Percentiles rank a stretch among this genome's conserved stretches.
Conservation (phyloP, 2,113 vertebrate genomes). For the Mobula hypostoma region DNA sequence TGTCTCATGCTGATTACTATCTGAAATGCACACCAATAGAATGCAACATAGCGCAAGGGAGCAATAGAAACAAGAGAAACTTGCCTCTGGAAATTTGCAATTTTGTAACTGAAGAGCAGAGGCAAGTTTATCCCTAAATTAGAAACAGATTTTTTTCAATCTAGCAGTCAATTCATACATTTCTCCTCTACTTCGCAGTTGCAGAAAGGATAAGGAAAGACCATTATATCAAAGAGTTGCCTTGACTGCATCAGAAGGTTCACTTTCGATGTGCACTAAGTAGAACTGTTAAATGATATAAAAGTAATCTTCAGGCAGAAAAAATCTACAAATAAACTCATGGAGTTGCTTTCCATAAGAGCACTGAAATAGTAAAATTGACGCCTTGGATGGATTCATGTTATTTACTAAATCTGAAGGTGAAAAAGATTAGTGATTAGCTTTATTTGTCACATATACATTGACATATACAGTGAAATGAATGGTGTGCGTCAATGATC, state of each 20-base stretch:
- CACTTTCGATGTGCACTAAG: not conserved
- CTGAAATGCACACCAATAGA: conserved; percentile 19
- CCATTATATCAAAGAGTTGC: not conserved
- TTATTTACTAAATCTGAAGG: not conserved
- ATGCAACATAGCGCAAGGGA: not conserved
- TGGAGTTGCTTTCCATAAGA: not conserved
- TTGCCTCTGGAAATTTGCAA: conserved; percentile 29
- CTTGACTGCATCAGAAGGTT: not conserved
- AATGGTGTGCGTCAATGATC: no score
- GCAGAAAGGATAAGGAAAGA: not conserved
- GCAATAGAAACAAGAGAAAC: not conserved
- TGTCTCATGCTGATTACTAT: conserved; percentile 22
- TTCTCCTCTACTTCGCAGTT: not conserved
- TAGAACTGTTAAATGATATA: not conserved
- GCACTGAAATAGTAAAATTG: not conserved
- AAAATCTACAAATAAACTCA: not conserved
- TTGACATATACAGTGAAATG: no score
- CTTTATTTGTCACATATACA: no score
- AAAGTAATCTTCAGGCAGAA: not conserved
- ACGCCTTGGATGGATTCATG: not conserved
- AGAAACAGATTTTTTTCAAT: conserved; percentile 28
- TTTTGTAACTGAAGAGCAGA: conserved; percentile 21
- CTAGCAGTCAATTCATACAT: not conserved
- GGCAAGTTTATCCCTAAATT: conserved; percentile 15
- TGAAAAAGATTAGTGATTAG: not conserved